Percentiles rank a stretch among this genome's conserved stretches.
phyloP scores from a whole-genome alignment of 2,888 invertebrate species.

The Trissoscelio sp. region DNA sequence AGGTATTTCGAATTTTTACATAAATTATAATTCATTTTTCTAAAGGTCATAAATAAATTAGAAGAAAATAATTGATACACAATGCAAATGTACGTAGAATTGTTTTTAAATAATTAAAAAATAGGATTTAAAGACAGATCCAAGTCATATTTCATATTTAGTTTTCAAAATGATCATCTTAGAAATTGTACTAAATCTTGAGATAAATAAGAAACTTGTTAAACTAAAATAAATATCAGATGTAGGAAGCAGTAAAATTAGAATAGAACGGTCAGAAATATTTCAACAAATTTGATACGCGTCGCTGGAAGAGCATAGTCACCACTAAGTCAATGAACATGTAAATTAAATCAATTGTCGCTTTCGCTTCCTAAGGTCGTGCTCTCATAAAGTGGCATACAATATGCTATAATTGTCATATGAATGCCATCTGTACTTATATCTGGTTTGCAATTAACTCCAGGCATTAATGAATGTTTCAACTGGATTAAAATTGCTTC shows the following conservation, averaged over 20 bases:
- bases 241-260: constrained; percentile 10
- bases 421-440: constrained; percentile 1
- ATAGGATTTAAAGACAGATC: no score
- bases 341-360: constrained; percentile 17
- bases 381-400: background rate
- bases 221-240: constrained; percentile 12
- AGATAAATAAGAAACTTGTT: constrained; percentile 5
- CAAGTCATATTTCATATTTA: no score
- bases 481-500: constrained; percentile 4
- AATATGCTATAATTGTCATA: background rate
- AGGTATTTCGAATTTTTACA: no score
- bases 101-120: no score
- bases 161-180: no score
- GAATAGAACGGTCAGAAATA: background rate
- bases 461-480: constrained; percentile 3
- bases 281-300: constrained; percentile 21
- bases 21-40: no score
- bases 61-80: no score
- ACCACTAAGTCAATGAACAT: background rate
- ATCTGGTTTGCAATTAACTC: background rate
- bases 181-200: background rate
- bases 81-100: no score
- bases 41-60: no score
- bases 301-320: background rate
- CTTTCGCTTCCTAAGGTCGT: constrained; percentile 18